These are phyloP conservation scores for Irena cyanogastra DNA, from an alignment of 2,113 vertebrate genomes.

Conservation along the genomic window DNA sequence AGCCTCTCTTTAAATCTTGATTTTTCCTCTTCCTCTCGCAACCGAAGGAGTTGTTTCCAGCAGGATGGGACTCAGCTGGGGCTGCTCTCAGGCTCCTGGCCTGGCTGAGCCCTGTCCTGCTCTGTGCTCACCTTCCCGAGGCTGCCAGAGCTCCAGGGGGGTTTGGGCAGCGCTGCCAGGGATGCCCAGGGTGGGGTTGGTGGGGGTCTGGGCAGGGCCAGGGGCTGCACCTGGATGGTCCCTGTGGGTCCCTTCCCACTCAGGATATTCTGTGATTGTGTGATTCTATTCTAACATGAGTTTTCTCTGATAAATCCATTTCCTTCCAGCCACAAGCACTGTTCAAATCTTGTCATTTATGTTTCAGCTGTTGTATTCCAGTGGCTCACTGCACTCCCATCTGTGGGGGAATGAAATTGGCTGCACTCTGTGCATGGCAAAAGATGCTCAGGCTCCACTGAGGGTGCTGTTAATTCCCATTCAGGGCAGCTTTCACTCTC, in stretches of 20 bases:
- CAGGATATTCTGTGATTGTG: not conserved
- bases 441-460: not conserved
- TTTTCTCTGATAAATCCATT: not conserved
- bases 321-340: not conserved
- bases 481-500: not conserved
- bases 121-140: not conserved
- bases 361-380: not conserved
- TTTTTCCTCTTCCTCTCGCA: not conserved
- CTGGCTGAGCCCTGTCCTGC: not conserved
- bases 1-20: not conserved
- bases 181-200: not conserved
- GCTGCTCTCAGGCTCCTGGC: not conserved
- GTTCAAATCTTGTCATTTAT: not conserved
- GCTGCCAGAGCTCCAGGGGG: not conserved
- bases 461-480: not conserved
- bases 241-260: not conserved
- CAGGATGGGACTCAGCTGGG: not conserved
- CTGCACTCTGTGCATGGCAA: not conserved
- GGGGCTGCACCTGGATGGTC: accelerated
- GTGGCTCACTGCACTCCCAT: not conserved
- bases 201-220: not conserved
- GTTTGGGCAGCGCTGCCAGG: not conserved
- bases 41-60: not conserved
- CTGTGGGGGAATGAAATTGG: not conserved
- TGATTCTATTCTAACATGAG: not conserved